phyloP scores from a whole-genome alignment of 2,797 vertebrate species.

The Poecilia velifera region DNA sequence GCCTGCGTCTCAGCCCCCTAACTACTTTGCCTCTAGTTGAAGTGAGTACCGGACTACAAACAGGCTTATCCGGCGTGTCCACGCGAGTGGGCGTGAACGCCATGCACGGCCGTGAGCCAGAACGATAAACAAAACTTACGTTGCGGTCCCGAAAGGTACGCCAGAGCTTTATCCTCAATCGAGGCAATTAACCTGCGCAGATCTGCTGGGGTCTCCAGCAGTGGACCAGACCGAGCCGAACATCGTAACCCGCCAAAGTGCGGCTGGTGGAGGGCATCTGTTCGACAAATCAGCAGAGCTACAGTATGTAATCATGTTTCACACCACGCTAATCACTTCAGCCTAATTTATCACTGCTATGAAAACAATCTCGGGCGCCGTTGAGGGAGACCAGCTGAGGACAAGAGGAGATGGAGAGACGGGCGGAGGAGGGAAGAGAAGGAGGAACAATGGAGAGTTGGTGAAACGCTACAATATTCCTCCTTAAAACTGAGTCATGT shows the following conservation, averaged over 20 bases:
- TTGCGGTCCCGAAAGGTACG: conserved; percentile 58
- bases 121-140: conserved; percentile 64
- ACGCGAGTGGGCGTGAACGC: conserved; percentile 9
- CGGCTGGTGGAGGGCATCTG: conserved; percentile 82
- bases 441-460: conserved; percentile 21
- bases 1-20: conserved; percentile 19
- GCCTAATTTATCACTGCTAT: conserved; percentile 79
- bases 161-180: conserved; percentile 73
- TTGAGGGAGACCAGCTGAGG: conserved; percentile 46
- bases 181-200: conserved; percentile 81
- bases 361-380: conserved; percentile 71
- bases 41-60: conserved; percentile 26
- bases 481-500: not conserved
- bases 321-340: conserved; percentile 84
- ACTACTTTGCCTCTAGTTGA: conserved; percentile 17
- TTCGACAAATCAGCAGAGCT: conserved; percentile 80
- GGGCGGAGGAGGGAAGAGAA: conserved; percentile 10
- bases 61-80: not conserved
- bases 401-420: conserved; percentile 1
- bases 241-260: conserved; percentile 70
- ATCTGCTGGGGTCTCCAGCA: conserved; percentile 76
- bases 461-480: not conserved
- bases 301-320: conserved; percentile 81
- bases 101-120: conserved; percentile 20
- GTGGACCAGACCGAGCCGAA: conserved; percentile 66